A percentile compares a stretch with the other conserved stretches of the same genome.
These are phyloP conservation scores for Camelus dromedarius DNA, from an alignment of 2,113 vertebrate species.

Conservation along the genomic window DNA sequence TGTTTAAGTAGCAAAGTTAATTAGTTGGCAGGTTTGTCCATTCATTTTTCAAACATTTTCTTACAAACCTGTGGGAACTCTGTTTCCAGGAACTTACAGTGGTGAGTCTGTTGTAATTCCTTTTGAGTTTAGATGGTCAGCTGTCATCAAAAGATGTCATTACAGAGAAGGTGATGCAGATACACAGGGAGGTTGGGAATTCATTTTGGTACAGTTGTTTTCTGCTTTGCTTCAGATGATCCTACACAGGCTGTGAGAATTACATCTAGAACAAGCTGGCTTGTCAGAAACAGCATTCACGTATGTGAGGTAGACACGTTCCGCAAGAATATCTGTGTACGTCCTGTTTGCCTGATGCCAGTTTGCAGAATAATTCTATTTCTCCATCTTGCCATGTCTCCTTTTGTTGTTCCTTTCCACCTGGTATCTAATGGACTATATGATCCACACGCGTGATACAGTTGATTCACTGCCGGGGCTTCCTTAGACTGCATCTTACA, in stretches of 20 bases:
- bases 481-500: constrained; percentile 73
- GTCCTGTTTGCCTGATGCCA: constrained; percentile 82
- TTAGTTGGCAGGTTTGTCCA: background rate
- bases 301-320: constrained; percentile 78
- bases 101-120: constrained; percentile 18
- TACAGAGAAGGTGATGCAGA: constrained; percentile 46
- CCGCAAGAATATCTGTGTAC: constrained; percentile 83
- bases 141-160: constrained; percentile 65
- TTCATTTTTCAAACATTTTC: background rate
- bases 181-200: constrained; percentile 49
- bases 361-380: constrained; percentile 83
- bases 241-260: constrained; percentile 65
- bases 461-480: constrained; percentile 83
- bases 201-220: constrained; percentile 63
- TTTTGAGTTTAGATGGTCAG: constrained; percentile 73
- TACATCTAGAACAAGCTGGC: constrained; percentile 70
- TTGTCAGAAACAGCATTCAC: constrained; percentile 80
- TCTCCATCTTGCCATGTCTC: constrained; percentile 77
- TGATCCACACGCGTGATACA: constrained; percentile 79
- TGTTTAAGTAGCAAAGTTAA: background rate
- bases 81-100: background rate
- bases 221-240: constrained; percentile 72
- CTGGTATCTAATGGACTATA: constrained; percentile 83
- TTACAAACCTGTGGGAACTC: background rate
- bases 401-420: constrained; percentile 83